phyloP scores from a whole-genome alignment of 92 coral and sea anemone genomes.

The Zoanthus gigantus region DNA sequence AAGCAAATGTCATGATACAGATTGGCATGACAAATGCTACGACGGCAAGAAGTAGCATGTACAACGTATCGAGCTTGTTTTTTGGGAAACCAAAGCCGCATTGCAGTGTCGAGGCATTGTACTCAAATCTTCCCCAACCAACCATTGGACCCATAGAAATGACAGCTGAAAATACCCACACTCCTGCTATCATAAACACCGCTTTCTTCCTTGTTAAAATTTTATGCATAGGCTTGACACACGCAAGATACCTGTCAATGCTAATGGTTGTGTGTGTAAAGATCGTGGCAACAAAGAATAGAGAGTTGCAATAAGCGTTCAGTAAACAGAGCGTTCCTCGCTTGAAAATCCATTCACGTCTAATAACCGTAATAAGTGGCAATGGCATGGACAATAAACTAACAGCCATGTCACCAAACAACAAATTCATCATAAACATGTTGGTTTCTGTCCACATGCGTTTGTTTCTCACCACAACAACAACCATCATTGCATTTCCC shows the following conservation, averaged over 20 bases:
- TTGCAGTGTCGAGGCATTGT: constrained; percentile 81
- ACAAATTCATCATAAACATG: constrained; percentile 82
- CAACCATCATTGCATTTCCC: constrained; percentile 72
- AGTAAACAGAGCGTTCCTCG: constrained; percentile 72
- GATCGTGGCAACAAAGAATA: constrained; percentile 78
- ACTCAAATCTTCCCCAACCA: constrained; percentile 85
- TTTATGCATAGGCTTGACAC: constrained; percentile 85
- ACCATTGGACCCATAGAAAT: constrained; percentile 81
- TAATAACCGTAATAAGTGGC: constrained; percentile 74
- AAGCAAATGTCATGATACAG: constrained; percentile 73
- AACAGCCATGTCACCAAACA: constrained; percentile 81
- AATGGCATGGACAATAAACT: constrained; percentile 76
- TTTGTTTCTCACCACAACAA: constrained; percentile 75
- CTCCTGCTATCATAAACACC: constrained; percentile 58
- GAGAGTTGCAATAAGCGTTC: constrained; percentile 76
- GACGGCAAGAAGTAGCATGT: constrained; percentile 70
- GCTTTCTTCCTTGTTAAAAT: constrained; percentile 81
- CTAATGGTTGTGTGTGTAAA: constrained; percentile 86
- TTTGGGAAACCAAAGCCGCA: constrained; percentile 85
- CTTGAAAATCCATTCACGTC: constrained; percentile 62
- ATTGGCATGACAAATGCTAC: constrained; percentile 77
- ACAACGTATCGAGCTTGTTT: constrained; percentile 63
- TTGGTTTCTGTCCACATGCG: constrained; percentile 90
- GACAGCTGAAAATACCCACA: constrained; percentile 71
- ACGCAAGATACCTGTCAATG: constrained; percentile 80